Percentiles rank a stretch among this genome's conserved stretches.
These are phyloP conservation scores for Drosophila murphyi DNA, from an alignment of 1,140 invertebrate genomes.

Conservation along the genomic window DNA sequence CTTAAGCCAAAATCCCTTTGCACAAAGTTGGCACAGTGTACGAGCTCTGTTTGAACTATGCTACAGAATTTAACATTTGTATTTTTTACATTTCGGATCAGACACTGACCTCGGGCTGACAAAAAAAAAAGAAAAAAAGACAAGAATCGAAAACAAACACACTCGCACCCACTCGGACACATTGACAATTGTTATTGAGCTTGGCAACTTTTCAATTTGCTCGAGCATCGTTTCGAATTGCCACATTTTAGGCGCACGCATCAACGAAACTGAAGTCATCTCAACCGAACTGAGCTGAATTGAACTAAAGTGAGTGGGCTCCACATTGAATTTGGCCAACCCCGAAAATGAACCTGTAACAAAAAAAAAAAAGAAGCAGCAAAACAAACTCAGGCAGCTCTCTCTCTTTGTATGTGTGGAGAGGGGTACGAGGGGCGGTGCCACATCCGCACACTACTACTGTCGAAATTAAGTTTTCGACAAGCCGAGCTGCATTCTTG, in stretches of 20 bases:
- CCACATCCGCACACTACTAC: constrained; percentile 37
- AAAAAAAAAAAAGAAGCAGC: constrained; percentile 11
- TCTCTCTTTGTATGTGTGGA: constrained; percentile 10
- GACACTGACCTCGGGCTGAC: not conserved
- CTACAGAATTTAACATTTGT: not conserved
- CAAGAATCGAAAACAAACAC: not conserved
- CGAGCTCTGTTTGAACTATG: not conserved
- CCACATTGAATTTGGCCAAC: constrained; percentile 56
- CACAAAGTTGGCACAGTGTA: not conserved
- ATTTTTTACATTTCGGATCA: not conserved
- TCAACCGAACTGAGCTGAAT: constrained; percentile 1
- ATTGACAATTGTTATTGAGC: constrained; percentile 24
- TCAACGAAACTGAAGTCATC: constrained; percentile 11
- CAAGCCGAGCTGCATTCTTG: constrained; percentile 65
- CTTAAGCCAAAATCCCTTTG: not conserved
- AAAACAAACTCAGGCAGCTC: constrained; percentile 9
- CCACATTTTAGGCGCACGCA: constrained; percentile 40
- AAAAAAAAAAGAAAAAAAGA: constrained; percentile 5
- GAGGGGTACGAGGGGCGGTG: not conserved
- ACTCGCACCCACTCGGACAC: constrained; percentile 5
- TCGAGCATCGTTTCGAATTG: constrained; percentile 10
- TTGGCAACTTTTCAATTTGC: constrained; percentile 66
- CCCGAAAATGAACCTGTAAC: not conserved
- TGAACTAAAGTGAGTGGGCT: not conserved
- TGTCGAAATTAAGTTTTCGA: constrained; percentile 47